A percentile compares a stretch with the other conserved stretches of the same genome.
These are phyloP conservation scores for Dasyprocta punctata DNA, from an alignment of 2,113 vertebrate genomes.

Conservation along the genomic window DNA sequence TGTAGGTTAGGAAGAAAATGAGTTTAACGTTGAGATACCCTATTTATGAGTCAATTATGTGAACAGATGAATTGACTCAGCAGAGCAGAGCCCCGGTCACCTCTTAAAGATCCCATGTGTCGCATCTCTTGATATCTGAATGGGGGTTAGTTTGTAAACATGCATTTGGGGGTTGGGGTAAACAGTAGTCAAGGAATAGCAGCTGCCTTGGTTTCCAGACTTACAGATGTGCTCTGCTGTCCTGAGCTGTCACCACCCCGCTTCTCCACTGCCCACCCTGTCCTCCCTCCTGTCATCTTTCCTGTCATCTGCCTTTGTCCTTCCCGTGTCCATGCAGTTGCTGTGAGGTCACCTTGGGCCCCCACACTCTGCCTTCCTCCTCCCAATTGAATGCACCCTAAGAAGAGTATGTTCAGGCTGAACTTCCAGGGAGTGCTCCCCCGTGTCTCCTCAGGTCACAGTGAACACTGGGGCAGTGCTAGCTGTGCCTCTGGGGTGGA, in stretches of 20 bases:
- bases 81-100: background rate
- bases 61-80: background rate
- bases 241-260: background rate
- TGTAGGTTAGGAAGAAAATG: background rate
- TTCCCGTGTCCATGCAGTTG: background rate
- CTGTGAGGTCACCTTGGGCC: background rate
- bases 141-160: background rate
- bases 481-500: background rate
- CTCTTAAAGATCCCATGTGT: background rate
- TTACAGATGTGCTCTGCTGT: background rate
- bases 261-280: background rate
- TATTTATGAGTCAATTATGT: background rate
- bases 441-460: background rate
- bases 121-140: background rate
- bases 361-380: background rate
- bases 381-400: background rate
- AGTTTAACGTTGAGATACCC: background rate
- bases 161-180: too few species aligned
- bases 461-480: background rate
- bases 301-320: background rate
- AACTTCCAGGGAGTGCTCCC: background rate
- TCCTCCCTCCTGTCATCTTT: accelerated
- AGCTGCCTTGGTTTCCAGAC: background rate
- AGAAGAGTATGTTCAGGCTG: background rate
- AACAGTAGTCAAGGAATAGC: background rate